Evolutionary conservation across 2,888 invertebrate genomes (phyloP), one percentile per base, ranked within the genome.

Genomic region (Agrenia bidenticulata): DNA sequence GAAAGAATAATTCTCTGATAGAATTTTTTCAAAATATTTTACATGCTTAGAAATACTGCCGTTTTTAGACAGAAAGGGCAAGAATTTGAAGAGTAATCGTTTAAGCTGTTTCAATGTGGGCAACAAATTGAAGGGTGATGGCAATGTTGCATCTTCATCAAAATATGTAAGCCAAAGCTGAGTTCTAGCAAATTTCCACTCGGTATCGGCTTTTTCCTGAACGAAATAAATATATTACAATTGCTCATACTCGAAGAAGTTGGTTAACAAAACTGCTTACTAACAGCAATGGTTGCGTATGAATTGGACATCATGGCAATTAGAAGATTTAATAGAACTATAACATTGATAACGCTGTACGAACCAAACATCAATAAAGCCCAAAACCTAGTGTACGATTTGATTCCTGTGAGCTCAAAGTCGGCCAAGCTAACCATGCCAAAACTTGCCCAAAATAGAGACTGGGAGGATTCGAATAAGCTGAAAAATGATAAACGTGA

Each of bases 261-360:
- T 15, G 4, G 17, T 23, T 21, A 21, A n/a, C 7, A 13, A 42
- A 7, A 32, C 4, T n/a, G n/a, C n/a, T n/a, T n/a, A n/a, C n/a
- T n/a, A n/a, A n/a, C n/a, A n/a, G n/a, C n/a, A n/a, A n/a, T n/a
- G n/a, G 89, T 87, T 55, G 94, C 89, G 79, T 93, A 96, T 1
- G 63, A 63, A 17, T 94, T 96, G 77, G 93, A 94, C 94, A 96
- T 95, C 96, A 96, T 97, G 76, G 96, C 96, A 78, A 96, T 96
- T 72, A 96, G 88, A 67, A 96, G 87, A 80, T 96, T 96, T 76
- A 96, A 82, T 45, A 96, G 83, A 15, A 96, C 95, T 78, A 96
- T 93, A 73, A 96, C 90, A 79, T 94, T 94, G 82, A 96, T 95
- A 73, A 92, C 92, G 73, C 92, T 91, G 82, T 96, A 97, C 0